Base-by-base conservation (phyloP, 2,113 vertebrate species). In the Serilophus lunatus region DNA sequence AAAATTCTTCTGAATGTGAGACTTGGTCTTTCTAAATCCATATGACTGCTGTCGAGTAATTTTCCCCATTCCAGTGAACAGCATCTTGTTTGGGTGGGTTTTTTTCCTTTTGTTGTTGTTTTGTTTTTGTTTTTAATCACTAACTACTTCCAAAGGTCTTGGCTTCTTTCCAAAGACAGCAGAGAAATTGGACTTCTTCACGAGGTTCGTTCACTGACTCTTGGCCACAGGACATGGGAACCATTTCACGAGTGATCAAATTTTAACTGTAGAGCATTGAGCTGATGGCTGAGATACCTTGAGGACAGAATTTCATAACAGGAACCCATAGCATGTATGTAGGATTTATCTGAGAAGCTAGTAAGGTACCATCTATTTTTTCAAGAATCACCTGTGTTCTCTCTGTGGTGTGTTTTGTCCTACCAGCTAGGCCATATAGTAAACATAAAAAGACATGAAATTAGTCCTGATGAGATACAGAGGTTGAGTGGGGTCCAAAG, bases 111-210 rank as follows among this genome's bases (percentile, higher is more conserved):
- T 10, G 16, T 23, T 22, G 8, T 44, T 40, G 20, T 29, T 33
- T 4, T 29, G 24, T n/a, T 29, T 23, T 26, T 35, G 22, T 14
- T 20, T 80, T 38, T 20, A 60, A 40, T 69, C n/a, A 40, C 13
- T 31, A 54, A 12, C 25, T 51, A 3, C n/a, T 88, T 71, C 81
- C 33, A 83, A 9, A 40, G 10, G 6, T 70, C 60, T 75, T 94
- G 86, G 69, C 51, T 91, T 81, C n/a, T 70, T 83, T 91, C 76
- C 88, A 94, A 86, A 93, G n/a, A 45, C 38, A 95, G 57, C 18
- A 78, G 64, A 83, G 90, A 78, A 75, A 83, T 2, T 72, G 8
- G 79, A 77, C 54, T 72, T 76, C 45, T 61, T 78, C 63, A 86
- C 36, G 75, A 45, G 26, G 17, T 57, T 94, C n/a, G 44, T 80